Conservation (phyloP, 2,797 vertebrate species). For the Sebastes diploproa region DNA sequence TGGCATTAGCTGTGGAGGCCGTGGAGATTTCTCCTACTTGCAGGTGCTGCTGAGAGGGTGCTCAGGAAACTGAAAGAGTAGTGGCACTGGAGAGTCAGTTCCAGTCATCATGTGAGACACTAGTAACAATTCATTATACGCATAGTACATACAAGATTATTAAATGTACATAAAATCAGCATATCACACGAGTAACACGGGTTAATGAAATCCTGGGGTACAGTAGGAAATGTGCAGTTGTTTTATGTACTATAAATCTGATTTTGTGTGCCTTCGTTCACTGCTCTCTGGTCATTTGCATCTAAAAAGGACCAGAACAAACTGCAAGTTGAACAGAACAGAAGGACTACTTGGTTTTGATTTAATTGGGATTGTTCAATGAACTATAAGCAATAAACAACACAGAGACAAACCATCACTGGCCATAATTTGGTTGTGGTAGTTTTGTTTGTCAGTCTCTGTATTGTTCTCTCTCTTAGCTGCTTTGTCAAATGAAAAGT, state of each 20-base stretch:
- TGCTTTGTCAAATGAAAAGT: not conserved
- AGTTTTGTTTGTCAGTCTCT: not conserved
- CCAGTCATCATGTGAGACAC: not conserved
- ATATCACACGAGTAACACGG: not conserved
- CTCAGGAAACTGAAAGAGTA: conserved; percentile 12
- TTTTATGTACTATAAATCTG: not conserved
- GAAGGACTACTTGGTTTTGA: not conserved
- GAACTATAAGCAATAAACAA: not conserved
- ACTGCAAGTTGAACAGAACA: not conserved
- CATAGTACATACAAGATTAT: not conserved
- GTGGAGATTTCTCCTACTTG: conserved; percentile 10
- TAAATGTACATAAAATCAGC: conserved; percentile 7
- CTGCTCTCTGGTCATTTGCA: no score
- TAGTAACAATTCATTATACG: conserved; percentile 1
- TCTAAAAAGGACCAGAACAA: not conserved
- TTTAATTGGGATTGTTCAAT: not conserved
- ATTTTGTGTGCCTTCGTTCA: not conserved
- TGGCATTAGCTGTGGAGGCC: conserved; percentile 7
- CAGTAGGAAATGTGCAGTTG: not conserved
- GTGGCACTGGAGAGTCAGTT: not conserved
- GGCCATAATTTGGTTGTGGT: not conserved
- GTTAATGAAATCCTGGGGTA: not conserved
- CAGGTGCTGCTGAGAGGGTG: conserved; percentile 1
- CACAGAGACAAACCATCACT: not conserved
- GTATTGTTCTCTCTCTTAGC: not conserved